Percentiles rank a stretch among this genome's conserved stretches.
Evolutionary conservation across 2,797 vertebrate genomes (phyloP).

Genomic region (Lacerta bilineata): DNA sequence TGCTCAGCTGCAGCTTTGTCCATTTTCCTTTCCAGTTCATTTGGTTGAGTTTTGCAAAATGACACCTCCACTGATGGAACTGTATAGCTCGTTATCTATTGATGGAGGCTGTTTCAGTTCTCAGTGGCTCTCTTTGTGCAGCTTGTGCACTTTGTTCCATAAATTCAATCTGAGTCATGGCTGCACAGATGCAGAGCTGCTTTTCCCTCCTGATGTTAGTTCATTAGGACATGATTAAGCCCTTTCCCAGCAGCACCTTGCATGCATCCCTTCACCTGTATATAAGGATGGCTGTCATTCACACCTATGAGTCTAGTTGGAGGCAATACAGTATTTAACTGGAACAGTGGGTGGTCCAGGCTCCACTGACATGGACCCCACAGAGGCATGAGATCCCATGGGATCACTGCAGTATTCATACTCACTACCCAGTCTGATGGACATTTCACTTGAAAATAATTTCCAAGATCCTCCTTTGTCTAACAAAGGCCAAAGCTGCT

Average conservation of each 20-base stretch:
- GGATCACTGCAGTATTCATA: not conserved
- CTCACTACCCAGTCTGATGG: not conserved
- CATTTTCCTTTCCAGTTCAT: not conserved
- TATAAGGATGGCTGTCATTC: not conserved
- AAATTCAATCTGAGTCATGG: too few species aligned
- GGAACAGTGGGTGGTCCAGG: not conserved
- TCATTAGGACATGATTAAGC: not conserved
- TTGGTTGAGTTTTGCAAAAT: not conserved
- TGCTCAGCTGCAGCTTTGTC: too few species aligned
- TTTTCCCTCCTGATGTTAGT: not conserved
- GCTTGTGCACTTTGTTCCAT: too few species aligned
- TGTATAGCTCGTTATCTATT: not conserved
- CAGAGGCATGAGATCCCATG: not conserved
- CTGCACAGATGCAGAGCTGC: not conserved
- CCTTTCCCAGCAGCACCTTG: not conserved
- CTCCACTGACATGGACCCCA: not conserved
- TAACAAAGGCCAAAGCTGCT: constrained; percentile 3
- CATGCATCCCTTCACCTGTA: not conserved
- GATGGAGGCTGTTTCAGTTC: not conserved
- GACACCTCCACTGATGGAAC: not conserved
- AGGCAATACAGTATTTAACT: too few species aligned
- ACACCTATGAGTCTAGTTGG: not conserved
- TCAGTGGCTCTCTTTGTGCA: too few species aligned
- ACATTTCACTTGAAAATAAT: constrained; percentile 20
- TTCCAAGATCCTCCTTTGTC: not conserved